A percentile compares a stretch with the other conserved stretches of the same genome.
Conservation (phyloP, 2,113 vertebrate species). For the Catharus fuscescens region DNA sequence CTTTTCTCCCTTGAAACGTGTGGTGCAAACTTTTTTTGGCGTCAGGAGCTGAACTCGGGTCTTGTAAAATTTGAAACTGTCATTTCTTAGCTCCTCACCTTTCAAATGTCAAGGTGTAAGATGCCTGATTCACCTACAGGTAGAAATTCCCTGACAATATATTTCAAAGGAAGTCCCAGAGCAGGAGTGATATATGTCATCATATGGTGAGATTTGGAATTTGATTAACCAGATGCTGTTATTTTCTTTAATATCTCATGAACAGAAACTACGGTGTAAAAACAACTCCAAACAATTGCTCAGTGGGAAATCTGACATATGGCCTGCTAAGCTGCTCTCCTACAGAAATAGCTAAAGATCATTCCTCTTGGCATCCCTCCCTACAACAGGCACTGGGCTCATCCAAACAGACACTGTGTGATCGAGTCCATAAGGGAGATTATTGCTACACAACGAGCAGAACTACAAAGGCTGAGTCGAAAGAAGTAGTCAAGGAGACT, state of each 20-base stretch:
- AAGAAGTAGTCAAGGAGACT: conserved; percentile 54
- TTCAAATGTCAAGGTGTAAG: background rate
- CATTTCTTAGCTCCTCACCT: background rate
- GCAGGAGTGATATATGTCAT: background rate
- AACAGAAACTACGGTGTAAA: conserved; percentile 20
- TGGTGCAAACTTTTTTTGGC: background rate
- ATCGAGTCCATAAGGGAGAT: background rate
- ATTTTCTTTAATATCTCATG: conserved; percentile 32
- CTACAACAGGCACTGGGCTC: background rate
- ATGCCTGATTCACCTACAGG: background rate
- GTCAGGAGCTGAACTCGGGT: background rate
- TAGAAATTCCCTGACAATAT: background rate
- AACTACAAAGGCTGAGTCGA: background rate
- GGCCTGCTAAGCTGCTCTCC: conserved; percentile 38
- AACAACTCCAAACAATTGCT: conserved; percentile 47
- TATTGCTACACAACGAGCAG: background rate
- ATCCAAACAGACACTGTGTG: background rate
- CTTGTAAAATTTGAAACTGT: background rate
- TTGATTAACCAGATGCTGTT: conserved; percentile 34
- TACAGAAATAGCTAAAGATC: conserved; percentile 44
- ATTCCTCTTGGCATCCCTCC: conserved; percentile 5
- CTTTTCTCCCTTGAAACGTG: background rate
- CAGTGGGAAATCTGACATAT: conserved; percentile 46
- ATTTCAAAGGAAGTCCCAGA: background rate
- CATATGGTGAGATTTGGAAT: background rate